phyloP scores from a whole-genome alignment of 1,140 invertebrate species.

The Oncopeltus fasciatus region DNA sequence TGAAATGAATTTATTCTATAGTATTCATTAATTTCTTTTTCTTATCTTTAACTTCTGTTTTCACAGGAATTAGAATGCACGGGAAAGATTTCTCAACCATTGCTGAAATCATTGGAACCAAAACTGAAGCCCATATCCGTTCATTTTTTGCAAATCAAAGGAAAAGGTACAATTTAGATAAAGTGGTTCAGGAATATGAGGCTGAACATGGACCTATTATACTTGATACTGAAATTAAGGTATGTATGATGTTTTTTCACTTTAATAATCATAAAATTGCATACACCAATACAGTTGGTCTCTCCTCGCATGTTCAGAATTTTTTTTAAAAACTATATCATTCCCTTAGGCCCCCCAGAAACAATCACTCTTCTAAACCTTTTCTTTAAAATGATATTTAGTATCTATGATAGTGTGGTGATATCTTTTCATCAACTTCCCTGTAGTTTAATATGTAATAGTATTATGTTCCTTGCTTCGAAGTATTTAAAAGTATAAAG shows the following conservation, averaged over 20 bases:
- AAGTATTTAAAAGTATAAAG: no score
- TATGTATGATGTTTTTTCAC: not conserved
- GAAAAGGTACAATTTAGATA: constrained; percentile 78
- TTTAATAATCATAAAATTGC: no score
- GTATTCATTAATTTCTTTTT: no score
- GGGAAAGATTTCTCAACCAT: constrained; percentile 93
- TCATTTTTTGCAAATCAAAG: constrained; percentile 84
- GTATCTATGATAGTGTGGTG: not conserved
- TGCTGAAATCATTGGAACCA: constrained; percentile 86
- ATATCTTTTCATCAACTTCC: no score
- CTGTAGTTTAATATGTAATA: no score
- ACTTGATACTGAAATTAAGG: not conserved
- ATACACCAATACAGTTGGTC: no score
- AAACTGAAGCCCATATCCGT: constrained; percentile 80
- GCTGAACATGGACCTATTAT: constrained; percentile 47
- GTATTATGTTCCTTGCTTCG: no score
- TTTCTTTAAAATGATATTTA: not conserved
- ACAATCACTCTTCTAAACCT: not conserved
- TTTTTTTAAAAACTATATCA: not conserved
- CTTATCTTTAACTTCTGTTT: not conserved
- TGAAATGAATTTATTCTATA: no score
- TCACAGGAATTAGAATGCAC: constrained; percentile 65
- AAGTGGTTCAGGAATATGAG: constrained; percentile 77
- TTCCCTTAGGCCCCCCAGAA: not conserved
- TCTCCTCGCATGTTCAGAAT: no score